These are phyloP conservation scores for Chaetophractus vellerosus DNA, from an alignment of 2,797 vertebrate genomes.

Conservation along the genomic window DNA sequence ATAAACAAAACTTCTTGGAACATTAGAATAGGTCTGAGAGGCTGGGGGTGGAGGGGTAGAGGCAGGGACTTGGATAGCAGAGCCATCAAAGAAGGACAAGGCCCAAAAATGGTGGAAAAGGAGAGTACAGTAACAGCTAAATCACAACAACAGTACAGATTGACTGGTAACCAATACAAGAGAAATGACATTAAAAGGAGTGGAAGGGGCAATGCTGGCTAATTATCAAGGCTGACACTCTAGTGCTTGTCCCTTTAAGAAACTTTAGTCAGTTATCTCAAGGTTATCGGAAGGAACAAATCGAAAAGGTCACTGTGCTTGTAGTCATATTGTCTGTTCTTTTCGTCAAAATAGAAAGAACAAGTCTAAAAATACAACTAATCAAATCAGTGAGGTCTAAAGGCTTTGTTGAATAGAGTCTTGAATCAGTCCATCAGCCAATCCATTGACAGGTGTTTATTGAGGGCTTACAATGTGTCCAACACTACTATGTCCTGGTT, in stretches of 20 bases:
- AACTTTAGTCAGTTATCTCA: conserved; percentile 40
- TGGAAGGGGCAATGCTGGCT: not conserved
- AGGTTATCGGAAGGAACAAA: conserved; percentile 42
- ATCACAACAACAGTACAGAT: not conserved
- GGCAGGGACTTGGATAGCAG: not conserved
- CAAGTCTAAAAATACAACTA: conserved; percentile 53
- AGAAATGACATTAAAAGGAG: conserved; percentile 34
- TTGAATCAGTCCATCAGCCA: conserved; percentile 39
- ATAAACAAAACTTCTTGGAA: not conserved
- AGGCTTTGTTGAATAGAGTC: not conserved
- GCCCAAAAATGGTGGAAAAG: not conserved
- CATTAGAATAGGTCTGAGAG: not conserved
- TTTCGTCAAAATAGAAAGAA: conserved; percentile 64
- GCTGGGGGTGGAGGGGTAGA: not conserved
- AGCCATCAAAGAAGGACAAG: not conserved
- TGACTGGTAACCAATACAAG: conserved; percentile 22
- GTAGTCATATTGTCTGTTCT: not conserved
- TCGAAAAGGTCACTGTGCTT: not conserved
- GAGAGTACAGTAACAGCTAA: not conserved
- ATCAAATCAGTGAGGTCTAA: conserved; percentile 5
- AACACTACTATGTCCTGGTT: not conserved
- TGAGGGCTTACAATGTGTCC: not conserved
- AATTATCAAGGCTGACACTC: conserved; percentile 27
- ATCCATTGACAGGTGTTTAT: conserved; percentile 2
- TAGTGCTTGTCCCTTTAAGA: not conserved